phyloP scores from a whole-genome alignment of 2,113 vertebrate genomes.

The Alouatta palliata region DNA sequence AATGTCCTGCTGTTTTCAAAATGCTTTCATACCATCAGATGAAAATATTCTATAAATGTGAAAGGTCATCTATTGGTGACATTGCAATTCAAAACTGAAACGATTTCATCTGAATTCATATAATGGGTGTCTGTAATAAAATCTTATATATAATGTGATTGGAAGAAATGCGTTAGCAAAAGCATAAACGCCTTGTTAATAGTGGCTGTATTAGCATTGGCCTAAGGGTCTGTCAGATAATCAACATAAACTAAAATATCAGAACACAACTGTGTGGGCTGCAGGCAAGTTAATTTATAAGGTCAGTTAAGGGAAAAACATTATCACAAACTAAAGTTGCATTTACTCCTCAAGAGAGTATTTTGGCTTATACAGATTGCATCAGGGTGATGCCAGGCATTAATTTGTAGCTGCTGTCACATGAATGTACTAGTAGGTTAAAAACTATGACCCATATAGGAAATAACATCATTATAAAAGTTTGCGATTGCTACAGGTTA shows the following conservation, averaged over 20 bases:
- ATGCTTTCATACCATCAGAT: not conserved
- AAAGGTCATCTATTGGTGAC: conserved; percentile 34
- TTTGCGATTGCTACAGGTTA: not conserved
- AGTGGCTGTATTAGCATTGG: not conserved
- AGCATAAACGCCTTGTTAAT: conserved; percentile 69
- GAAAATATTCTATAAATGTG: conserved; percentile 26
- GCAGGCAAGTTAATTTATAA: conserved; percentile 68
- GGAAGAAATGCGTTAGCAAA: conserved; percentile 54
- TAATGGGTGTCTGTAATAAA: conserved; percentile 53
- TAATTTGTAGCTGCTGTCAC: conserved; percentile 41
- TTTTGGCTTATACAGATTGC: conserved; percentile 57
- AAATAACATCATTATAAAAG: not conserved
- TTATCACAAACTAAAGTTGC: conserved; percentile 54
- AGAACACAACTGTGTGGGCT: conserved; percentile 49
- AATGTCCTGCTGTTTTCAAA: conserved; percentile 13
- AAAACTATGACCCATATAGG: not conserved
- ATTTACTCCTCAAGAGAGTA: conserved; percentile 48
- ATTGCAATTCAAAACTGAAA: not conserved
- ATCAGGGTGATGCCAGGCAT: conserved; percentile 31
- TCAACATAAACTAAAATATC: conserved; percentile 63
- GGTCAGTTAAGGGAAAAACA: conserved; percentile 64
- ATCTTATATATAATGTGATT: conserved; percentile 40
- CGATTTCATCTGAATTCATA: conserved; percentile 52
- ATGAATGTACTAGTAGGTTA: not conserved
- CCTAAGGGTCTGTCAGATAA: conserved; percentile 54